Conservation (phyloP, 2,888 invertebrate genomes). For the Hyalella azteca region DNA sequence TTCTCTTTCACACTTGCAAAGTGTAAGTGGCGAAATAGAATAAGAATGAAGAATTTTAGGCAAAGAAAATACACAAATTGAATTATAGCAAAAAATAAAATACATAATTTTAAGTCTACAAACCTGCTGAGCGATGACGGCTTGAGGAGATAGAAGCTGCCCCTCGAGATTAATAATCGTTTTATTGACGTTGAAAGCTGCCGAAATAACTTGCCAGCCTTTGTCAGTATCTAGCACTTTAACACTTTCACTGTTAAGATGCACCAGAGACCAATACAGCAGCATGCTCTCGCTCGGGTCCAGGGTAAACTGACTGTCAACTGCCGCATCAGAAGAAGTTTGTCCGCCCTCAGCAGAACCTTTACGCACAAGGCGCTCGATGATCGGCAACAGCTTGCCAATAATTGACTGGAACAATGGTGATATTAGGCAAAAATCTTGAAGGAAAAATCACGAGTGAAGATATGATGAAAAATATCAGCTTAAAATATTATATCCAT, state of each 20-base stretch:
- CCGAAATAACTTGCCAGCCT: slow-evolving; percentile 14
- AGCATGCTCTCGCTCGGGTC: slow-evolving; percentile 19
- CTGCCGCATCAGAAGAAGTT: neutral
- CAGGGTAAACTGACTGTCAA: neutral
- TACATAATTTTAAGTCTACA: too few relatives aligned
- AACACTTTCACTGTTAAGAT: slow-evolving; percentile 6
- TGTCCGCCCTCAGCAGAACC: neutral
- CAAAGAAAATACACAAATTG: too few relatives aligned
- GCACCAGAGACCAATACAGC: slow-evolving; percentile 26
- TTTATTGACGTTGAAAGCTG: neutral
- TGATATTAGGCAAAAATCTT: too few relatives aligned
- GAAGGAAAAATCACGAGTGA: too few relatives aligned
- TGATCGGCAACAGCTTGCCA: neutral
- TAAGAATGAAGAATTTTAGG: too few relatives aligned
- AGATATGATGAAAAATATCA: too few relatives aligned
- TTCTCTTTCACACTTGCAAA: too few relatives aligned
- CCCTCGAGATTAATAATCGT: slow-evolving; percentile 3
- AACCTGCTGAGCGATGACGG: slow-evolving; percentile 27
- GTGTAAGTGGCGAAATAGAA: too few relatives aligned
- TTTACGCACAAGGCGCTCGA: neutral
- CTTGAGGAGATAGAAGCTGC: neutral
- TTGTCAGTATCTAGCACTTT: neutral
- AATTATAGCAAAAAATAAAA: too few relatives aligned
- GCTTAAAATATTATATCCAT: too few relatives aligned
- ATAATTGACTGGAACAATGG: slow-evolving; percentile 15